Conservation (phyloP, 2,113 vertebrate species). For the Spermophilus dauricus region DNA sequence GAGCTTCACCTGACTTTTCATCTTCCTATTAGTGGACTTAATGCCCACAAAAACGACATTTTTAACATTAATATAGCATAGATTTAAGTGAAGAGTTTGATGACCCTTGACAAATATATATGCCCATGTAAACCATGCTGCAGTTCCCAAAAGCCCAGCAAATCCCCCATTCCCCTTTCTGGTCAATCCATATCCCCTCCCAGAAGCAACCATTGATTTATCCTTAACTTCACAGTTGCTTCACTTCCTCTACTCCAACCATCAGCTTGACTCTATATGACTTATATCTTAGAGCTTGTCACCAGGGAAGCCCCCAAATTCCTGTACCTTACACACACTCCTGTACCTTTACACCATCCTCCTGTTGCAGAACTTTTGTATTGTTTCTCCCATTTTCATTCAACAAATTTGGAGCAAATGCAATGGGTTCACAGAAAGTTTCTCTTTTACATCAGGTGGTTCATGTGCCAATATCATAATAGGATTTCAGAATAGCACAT, state of each 20-base stretch:
- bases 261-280: background rate
- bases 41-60: constrained; percentile 21
- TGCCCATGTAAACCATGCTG: background rate
- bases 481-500: background rate
- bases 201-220: constrained; percentile 18
- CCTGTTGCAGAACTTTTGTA: background rate
- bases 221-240: background rate
- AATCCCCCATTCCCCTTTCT: background rate
- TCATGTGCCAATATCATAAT: background rate
- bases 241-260: background rate
- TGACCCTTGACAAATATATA: background rate
- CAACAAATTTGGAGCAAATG: background rate
- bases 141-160: background rate
- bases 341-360: too few species aligned
- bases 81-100: background rate
- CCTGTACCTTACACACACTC: too few species aligned
- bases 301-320: background rate
- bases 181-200: background rate
- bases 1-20: background rate
- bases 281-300: background rate
- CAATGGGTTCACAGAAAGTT: background rate
- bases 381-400: constrained; percentile 28
- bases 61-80: background rate
- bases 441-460: background rate
- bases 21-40: background rate